Evolutionary conservation across 2,113 vertebrate species (phyloP).

Genomic region (Nesoenas mayeri): DNA sequence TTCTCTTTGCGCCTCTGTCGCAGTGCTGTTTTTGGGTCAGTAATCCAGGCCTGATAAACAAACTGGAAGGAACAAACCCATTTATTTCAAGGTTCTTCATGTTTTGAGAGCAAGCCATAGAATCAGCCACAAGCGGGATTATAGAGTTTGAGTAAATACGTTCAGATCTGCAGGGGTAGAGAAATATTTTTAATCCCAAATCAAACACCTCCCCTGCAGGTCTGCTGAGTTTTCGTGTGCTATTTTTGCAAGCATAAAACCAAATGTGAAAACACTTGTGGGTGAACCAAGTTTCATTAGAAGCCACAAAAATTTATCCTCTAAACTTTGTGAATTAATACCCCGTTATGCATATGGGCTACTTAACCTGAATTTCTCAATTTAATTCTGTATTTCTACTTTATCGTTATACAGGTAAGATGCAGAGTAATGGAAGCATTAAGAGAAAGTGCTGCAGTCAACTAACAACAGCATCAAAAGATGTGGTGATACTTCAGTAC

Average conservation of each 20-base stretch:
- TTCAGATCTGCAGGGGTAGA: background rate
- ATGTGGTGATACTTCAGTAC: background rate
- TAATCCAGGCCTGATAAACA: conserved; percentile 97
- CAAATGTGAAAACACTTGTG: conserved; percentile 28
- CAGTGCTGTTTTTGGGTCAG: conserved; percentile 92
- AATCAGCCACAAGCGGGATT: background rate
- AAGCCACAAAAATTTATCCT: background rate
- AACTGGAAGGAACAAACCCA: conserved; percentile 80
- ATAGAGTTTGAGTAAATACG: background rate
- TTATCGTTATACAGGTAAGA: background rate
- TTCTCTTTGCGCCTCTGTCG: conserved; percentile 86
- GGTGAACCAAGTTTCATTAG: conserved; percentile 6
- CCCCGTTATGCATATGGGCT: background rate
- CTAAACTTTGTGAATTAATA: conserved; percentile 11
- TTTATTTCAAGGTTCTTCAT: conserved; percentile 43
- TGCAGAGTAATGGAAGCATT: background rate
- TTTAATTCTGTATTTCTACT: background rate
- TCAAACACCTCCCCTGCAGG: background rate
- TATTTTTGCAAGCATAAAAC: conserved; percentile 43
- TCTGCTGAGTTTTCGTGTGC: background rate
- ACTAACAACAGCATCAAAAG: background rate
- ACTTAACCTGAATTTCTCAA: background rate
- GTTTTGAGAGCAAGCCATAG: conserved; percentile 22
- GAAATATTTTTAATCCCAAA: conserved; percentile 12
- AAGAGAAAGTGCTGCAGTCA: background rate